These are phyloP conservation scores for Tinamus major DNA, from an alignment of 2,797 vertebrate genomes.

Conservation along the genomic window DNA sequence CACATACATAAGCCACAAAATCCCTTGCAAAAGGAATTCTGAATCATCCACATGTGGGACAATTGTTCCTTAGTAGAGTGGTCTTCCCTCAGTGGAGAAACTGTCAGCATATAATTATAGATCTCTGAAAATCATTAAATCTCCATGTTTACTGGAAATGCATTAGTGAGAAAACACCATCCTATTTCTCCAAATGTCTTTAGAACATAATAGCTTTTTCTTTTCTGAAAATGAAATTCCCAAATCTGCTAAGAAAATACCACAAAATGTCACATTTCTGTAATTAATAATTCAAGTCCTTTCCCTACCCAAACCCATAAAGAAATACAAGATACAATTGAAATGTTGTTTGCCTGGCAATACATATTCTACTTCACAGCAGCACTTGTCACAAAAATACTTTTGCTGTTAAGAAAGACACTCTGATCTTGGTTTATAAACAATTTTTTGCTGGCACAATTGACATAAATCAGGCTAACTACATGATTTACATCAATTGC, in stretches of 20 bases:
- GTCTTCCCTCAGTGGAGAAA: conserved; percentile 48
- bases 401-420: conserved; percentile 53
- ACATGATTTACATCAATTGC: conserved; percentile 51
- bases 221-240: conserved; percentile 48
- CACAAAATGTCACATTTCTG: conserved; percentile 49
- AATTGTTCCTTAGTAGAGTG: conserved; percentile 42
- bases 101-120: conserved; percentile 48
- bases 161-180: conserved; percentile 50
- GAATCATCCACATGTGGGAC: conserved; percentile 23
- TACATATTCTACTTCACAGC: conserved; percentile 37
- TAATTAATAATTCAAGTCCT: conserved; percentile 68
- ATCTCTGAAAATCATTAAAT: conserved; percentile 63
- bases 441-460: conserved; percentile 59
- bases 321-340: conserved; percentile 66
- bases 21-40: conserved; percentile 25
- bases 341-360: conserved; percentile 54
- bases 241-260: conserved; percentile 60
- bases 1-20: conserved; percentile 44
- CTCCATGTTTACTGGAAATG: conserved; percentile 57
- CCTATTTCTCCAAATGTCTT: conserved; percentile 28
- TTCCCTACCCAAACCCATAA: conserved; percentile 30
- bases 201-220: conserved; percentile 46
- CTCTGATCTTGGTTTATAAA: conserved; percentile 51
- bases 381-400: conserved; percentile 55
- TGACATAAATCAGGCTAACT: conserved; percentile 64